Evolutionary conservation across 2,113 vertebrate genomes (phyloP).

Genomic region (Anolis sagrei): DNA sequence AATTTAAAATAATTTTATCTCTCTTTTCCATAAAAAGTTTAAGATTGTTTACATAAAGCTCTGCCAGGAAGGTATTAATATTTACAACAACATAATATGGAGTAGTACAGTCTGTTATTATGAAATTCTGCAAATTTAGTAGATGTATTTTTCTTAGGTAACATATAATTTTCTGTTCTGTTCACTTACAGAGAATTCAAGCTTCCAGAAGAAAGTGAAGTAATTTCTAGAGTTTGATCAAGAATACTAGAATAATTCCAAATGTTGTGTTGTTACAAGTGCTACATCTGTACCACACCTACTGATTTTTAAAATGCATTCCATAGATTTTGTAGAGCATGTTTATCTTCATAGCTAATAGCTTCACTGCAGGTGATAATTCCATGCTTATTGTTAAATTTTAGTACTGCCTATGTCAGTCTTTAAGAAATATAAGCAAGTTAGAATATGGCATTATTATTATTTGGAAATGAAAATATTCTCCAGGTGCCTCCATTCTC

Average conservation of each 20-base stretch:
- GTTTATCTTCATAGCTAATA: conserved; percentile 24
- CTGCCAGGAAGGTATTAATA: background rate
- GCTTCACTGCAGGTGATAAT: background rate
- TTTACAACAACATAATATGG: background rate
- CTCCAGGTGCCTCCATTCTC: background rate
- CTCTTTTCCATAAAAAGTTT: background rate
- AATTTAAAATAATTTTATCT: background rate
- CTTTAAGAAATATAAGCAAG: conserved; percentile 4
- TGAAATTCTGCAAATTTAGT: background rate
- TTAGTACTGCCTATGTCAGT: conserved; percentile 8
- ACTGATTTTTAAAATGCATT: conserved; percentile 25
- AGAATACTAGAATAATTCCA: conserved; percentile 40
- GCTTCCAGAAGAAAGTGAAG: conserved; percentile 26
- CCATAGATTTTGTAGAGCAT: background rate
- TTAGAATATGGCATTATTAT: conserved; percentile 19
- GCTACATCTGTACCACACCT: background rate
- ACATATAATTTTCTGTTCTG: background rate
- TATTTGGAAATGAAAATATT: conserved; percentile 34
- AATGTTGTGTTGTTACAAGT: conserved; percentile 2
- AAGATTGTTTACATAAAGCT: background rate
- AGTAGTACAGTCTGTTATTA: background rate
- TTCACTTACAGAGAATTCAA: conserved; percentile 39
- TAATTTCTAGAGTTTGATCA: background rate
- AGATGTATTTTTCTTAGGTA: background rate
- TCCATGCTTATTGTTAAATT: conserved; percentile 10